A percentile compares a stretch with the other conserved stretches of the same genome.
phyloP scores from a whole-genome alignment of 2,113 vertebrate genomes.

The Cynocephalus volans region DNA sequence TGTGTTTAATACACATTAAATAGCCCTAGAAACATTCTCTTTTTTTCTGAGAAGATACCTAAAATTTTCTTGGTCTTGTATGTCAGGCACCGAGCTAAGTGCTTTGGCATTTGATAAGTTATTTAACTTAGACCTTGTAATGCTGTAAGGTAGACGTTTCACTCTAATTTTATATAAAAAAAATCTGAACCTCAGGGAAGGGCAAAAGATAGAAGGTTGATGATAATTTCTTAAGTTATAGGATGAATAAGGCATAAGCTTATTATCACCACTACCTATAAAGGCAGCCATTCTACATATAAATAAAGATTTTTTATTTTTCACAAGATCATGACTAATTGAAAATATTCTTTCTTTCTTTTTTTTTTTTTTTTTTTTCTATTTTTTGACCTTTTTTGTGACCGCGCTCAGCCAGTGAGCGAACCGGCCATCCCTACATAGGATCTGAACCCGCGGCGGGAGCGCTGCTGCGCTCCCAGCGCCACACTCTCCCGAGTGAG shows the following conservation, averaged over 20 bases:
- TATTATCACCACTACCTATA: not conserved
- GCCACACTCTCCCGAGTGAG: too few species aligned
- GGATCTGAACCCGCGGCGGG: too few species aligned
- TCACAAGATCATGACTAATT: not conserved
- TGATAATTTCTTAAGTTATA: constrained; percentile 49
- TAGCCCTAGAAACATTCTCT: constrained; percentile 17
- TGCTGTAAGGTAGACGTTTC: not conserved
- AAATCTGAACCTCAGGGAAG: constrained; percentile 2
- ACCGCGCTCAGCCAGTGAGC: too few species aligned
- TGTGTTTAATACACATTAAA: constrained; percentile 7
- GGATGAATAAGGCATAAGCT: constrained; percentile 11
- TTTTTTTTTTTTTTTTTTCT: too few species aligned
- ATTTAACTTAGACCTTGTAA: constrained; percentile 20
- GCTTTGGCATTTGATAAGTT: constrained; percentile 38
- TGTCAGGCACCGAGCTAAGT: constrained; percentile 44
- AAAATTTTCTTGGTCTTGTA: constrained; percentile 22
- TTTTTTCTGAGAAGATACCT: not conserved
- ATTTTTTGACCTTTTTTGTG: too few species aligned
- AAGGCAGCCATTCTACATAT: constrained; percentile 26
- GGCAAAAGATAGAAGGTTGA: constrained; percentile 35
- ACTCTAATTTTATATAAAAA: constrained; percentile 20
- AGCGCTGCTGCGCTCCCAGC: too few species aligned
- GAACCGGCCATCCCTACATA: too few species aligned
- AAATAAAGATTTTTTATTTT: not conserved
- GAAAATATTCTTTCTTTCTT: not conserved